Evolutionary conservation across 2,797 vertebrate species (phyloP).

Genomic region (Enteromius anoplus): DNA sequence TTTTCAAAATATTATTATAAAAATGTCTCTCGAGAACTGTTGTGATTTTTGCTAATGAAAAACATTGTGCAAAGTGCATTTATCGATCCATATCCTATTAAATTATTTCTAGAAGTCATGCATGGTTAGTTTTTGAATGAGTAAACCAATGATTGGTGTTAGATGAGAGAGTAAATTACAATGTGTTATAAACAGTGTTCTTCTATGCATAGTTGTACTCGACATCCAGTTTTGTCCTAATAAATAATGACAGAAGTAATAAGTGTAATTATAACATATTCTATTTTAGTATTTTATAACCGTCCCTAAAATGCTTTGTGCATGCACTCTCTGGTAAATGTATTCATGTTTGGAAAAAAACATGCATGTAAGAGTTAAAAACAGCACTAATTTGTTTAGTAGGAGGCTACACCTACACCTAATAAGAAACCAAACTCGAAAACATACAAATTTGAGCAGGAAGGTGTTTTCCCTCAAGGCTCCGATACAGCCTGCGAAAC

Average conservation of each 20-base stretch:
- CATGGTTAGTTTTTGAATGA: neutral
- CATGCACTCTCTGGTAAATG: neutral
- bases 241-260: neutral
- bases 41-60: neutral
- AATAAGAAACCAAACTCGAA: constrained; percentile 1
- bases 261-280: neutral
- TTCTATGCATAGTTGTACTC: neutral
- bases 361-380: neutral
- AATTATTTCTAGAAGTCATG: neutral
- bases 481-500: constrained; percentile 97
- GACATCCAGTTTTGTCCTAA: neutral
- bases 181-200: neutral
- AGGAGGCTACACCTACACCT: neutral
- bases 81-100: neutral
- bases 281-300: neutral
- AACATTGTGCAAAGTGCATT: neutral
- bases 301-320: neutral
- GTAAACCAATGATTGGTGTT: neutral
- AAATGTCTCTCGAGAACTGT: neutral
- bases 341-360: neutral
- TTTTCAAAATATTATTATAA: neutral
- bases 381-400: neutral
- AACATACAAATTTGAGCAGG: constrained; percentile 96
- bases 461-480: constrained; percentile 97
- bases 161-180: too few relatives aligned